Base-by-base conservation (phyloP, 2,888 invertebrate genomes). In the Dicranocentrus wangi region DNA sequence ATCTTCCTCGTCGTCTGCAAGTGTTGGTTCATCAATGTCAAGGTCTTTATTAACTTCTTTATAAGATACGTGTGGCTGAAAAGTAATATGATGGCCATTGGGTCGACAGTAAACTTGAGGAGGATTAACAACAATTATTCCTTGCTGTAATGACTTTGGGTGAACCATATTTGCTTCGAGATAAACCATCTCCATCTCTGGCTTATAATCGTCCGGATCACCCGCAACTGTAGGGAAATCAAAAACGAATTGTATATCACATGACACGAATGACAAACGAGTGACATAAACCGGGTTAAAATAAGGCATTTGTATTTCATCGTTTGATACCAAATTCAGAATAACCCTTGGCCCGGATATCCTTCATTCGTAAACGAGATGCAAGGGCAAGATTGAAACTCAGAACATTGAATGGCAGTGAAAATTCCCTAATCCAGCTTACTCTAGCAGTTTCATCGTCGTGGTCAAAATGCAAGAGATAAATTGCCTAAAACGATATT, bases 361-460 rank as follows among this genome's bases (percentile, higher is more conserved):
- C 75, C 10, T 90, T 90, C 60, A 90, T 88, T 53, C 89, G 90
- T 1, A 90, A 88, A 86, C 88, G 89, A 15, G 92, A 92, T 0
- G 96, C 95, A 87, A 95, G 94, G 1, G 94, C 92, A 84, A 98
- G 94, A 77, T 95, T 94, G 88, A 96, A 95, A 87, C 96, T 96
- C 61, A 98, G 90, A 86, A 97, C 94, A 0, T 97, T 94, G 86
- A 94, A 94, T 0, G 95, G 95, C 65, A 98, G 89, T 63, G 94
- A 91, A 88, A 97, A 96, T 89, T 97, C 96, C 0, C 96, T 93
- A 75, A 97, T 91, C 81, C 92, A 93, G 84, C 91, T 92, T 76
- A 94, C 92, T 86, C 92, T 92, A 0, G 94, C 94, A 42, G 90
- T 87, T 0, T 91, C 90, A 79, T 93, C 91, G 43, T 90, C 88